Evolutionary conservation across 2,797 vertebrate genomes (phyloP).

Genomic region (Uromys caudimaculatus): DNA sequence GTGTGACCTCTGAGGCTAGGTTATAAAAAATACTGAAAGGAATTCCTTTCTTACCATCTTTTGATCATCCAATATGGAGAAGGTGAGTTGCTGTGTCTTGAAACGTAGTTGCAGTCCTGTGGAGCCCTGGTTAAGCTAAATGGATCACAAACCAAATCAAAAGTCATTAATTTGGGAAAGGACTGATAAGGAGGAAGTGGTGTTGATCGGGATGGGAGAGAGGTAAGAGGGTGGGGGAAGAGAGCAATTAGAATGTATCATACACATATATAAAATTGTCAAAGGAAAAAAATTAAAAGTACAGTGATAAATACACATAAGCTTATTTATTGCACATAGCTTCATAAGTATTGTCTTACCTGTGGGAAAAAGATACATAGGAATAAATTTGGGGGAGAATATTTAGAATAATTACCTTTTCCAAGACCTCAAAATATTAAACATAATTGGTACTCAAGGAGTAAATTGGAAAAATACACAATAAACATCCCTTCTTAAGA

Average conservation of each 20-base stretch:
- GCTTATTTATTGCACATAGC: slow-evolving; percentile 4
- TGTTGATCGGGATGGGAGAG: background rate
- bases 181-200: background rate
- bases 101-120: background rate
- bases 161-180: background rate
- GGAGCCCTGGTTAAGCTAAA: background rate
- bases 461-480: background rate
- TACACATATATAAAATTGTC: background rate
- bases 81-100: background rate
- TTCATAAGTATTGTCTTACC: slow-evolving; percentile 38
- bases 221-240: background rate
- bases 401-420: slow-evolving; percentile 39
- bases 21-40: slow-evolving; percentile 9
- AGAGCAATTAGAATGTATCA: background rate
- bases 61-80: background rate
- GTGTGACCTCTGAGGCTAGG: background rate
- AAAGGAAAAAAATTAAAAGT: background rate
- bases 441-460: background rate
- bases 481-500: slow-evolving; percentile 4
- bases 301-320: slow-evolving; percentile 4
- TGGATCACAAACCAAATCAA: background rate
- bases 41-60: background rate
- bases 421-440: background rate
- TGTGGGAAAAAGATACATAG: background rate
- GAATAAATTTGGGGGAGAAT: slow-evolving; percentile 49